Conservation (phyloP, 1,140 invertebrate species). For the Zeugodacus cucurbitae region DNA sequence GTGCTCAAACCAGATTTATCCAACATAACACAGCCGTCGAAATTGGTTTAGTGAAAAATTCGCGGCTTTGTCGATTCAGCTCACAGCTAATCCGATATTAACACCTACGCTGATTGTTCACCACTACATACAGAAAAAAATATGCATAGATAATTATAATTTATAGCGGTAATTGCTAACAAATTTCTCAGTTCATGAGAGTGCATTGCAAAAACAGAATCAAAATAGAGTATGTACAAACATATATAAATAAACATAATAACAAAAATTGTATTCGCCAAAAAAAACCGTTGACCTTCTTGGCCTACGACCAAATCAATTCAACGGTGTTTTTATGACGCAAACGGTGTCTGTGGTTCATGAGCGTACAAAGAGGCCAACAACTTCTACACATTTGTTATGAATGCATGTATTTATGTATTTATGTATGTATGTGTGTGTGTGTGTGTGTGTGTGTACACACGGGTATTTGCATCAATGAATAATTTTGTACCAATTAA, state of each 20-base stretch:
- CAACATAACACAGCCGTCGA: too few species aligned
- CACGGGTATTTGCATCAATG: neutral
- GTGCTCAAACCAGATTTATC: too few species aligned
- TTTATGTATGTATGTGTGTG: too few species aligned
- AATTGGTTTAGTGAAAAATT: too few species aligned
- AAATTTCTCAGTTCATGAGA: neutral
- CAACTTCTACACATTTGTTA: neutral
- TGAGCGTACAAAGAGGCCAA: conserved; percentile 14
- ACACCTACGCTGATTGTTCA: too few species aligned
- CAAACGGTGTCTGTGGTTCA: neutral
- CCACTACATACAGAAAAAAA: neutral
- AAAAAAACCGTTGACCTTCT: neutral
- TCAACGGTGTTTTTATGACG: neutral
- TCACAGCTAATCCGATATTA: too few species aligned
- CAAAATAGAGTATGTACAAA: too few species aligned
- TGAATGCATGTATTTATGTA: neutral
- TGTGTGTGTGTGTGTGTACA: neutral
- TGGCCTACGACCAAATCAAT: neutral
- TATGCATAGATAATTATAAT: neutral
- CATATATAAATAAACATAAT: too few species aligned
- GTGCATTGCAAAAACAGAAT: too few species aligned
- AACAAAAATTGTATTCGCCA: neutral
- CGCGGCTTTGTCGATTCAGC: too few species aligned
- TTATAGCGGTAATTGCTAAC: neutral
- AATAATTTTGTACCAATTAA: neutral